Evolutionary conservation across 2,797 vertebrate genomes (phyloP), one percentile per base, ranked within the genome.

Genomic region (Megaceryle alcyon): DNA sequence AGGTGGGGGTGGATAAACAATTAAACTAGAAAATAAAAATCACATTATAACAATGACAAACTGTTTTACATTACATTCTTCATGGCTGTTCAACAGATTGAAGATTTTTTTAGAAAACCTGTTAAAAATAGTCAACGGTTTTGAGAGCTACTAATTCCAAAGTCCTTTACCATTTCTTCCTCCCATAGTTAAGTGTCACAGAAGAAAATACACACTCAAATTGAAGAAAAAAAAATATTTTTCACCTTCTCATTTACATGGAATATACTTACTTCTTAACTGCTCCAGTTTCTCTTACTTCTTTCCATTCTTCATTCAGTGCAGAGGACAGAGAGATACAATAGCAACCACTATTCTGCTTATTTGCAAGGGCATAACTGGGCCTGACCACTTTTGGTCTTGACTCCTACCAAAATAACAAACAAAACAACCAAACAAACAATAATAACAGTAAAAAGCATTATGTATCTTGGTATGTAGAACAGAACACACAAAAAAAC

Each of bases 1-100:
- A 73, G 99, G 99, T 46, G 99, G 98, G 12, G 98, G 97, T 15
- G 99, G 99, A 94, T 99, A 99, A 97, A 99, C 99, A 95, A 99
- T 98, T 97, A 99, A 97, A 97, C 99, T 99, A 93, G 93, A 93
- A 92, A 97, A 72, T 65, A 95, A 71, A 97, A 86, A 90, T 54
- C 43, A 79, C 7, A 1, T 83, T 83, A 3, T 82, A 94, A 88
- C 29, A 49, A 51, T 72, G 49, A 82, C 57, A 82, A 76, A 70
- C 26, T 57, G 15, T 53, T 49, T 85, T 82, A 53, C 0, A 0
- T 9, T 0, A 59, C 13, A n/a, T 21, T 69, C 14, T 28, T 85
- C 25, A 49, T 10, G 20, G 16, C 7, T 25, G 3, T 49, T 31
- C 56, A 14, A 61, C 13, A 43, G 4, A 8, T 7, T 73, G 31